Percentiles rank a stretch among this genome's conserved stretches.
These are phyloP conservation scores for Gymnoscopelus microlampas DNA, from an alignment of 2,797 vertebrate species.

Conservation along the genomic window DNA sequence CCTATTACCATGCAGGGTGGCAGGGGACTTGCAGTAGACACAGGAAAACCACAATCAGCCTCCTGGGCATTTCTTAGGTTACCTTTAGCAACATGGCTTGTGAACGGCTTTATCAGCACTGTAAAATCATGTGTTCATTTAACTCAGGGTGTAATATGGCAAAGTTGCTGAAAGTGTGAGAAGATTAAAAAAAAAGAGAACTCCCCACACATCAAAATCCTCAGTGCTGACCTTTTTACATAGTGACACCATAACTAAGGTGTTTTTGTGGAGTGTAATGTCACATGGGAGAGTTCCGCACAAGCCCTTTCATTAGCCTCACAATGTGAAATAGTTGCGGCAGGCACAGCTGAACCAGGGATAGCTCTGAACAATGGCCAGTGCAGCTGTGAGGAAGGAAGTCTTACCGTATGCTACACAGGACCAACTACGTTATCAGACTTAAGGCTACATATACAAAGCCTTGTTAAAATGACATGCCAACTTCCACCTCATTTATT, in stretches of 20 bases:
- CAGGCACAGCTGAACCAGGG: slow-evolving; percentile 25
- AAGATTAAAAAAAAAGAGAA: too few species aligned
- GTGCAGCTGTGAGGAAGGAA: slow-evolving; percentile 31
- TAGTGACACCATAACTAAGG: not conserved
- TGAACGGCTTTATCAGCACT: not conserved
- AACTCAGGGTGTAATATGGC: too few species aligned
- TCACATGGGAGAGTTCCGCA: not conserved
- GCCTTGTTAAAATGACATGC: too few species aligned
- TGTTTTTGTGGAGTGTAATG: not conserved
- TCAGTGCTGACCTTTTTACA: not conserved
- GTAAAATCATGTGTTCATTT: too few species aligned
- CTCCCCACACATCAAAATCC: too few species aligned
- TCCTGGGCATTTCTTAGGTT: not conserved
- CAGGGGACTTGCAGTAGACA: slow-evolving; percentile 2
- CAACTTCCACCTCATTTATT: too few species aligned
- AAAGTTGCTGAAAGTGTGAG: too few species aligned
- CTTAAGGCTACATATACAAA: not conserved
- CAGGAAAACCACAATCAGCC: slow-evolving; percentile 3
- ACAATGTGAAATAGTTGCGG: not conserved
- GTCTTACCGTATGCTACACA: not conserved
- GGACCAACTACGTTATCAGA: not conserved
- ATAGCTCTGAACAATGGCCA: not conserved
- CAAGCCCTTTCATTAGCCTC: not conserved
- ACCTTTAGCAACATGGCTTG: not conserved
- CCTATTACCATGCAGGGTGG: not conserved